Evolutionary conservation across 2,113 vertebrate species (phyloP).

Genomic region (Zosterops lateralis): DNA sequence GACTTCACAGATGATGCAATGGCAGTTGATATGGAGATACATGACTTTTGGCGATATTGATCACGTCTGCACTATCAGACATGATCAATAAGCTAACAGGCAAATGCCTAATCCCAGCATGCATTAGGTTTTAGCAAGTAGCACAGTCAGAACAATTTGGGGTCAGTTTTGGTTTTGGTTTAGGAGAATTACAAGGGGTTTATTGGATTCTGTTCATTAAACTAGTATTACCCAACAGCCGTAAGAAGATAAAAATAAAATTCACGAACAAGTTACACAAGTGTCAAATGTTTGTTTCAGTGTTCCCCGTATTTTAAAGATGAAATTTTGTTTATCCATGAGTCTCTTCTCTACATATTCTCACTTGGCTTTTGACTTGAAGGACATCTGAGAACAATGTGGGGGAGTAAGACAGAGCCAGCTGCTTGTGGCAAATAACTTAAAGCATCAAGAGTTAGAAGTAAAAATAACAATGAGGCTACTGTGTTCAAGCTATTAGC

Average conservation of each 20-base stretch:
- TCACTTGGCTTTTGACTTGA: neutral
- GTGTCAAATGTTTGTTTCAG: neutral
- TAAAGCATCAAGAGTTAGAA: neutral
- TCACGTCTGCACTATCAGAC: conserved; percentile 3
- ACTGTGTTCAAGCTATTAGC: neutral
- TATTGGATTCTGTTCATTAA: neutral
- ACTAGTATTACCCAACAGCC: neutral
- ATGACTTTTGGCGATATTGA: conserved; percentile 9
- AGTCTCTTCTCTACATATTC: neutral
- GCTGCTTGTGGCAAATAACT: neutral
- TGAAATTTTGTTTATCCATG: neutral
- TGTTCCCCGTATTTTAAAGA: neutral
- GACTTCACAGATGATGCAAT: neutral
- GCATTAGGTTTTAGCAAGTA: neutral
- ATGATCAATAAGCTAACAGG: neutral
- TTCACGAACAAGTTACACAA: neutral
- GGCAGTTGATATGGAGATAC: neutral
- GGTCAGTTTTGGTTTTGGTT: neutral
- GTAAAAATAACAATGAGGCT: neutral
- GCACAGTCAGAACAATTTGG: neutral
- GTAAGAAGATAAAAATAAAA: neutral
- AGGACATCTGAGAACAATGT: neutral
- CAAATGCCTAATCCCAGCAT: neutral
- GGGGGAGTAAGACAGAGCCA: neutral
- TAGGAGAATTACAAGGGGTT: neutral